phyloP scores from a whole-genome alignment of 2,888 invertebrate species.

The Odontocolon sp. region DNA sequence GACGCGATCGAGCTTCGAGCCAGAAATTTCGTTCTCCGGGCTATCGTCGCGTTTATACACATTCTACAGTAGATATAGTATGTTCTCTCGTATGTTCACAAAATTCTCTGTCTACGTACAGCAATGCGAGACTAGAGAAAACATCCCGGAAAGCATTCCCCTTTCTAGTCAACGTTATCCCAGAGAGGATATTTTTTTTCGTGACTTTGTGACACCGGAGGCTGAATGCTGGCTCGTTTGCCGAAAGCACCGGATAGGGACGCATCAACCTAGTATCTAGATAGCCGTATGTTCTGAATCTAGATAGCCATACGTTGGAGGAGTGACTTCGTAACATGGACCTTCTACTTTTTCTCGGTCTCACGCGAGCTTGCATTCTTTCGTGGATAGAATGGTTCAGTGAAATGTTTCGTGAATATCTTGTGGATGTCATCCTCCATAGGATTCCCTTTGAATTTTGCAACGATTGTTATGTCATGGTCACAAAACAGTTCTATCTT shows the following conservation, averaged over 20 bases:
- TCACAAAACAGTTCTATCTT: no score
- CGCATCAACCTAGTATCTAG: neutral
- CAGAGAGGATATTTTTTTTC: constrained; percentile 12
- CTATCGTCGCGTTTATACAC: neutral
- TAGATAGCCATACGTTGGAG: neutral
- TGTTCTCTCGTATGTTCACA: neutral
- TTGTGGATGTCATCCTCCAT: no score
- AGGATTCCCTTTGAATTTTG: no score
- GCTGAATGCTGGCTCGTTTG: neutral
- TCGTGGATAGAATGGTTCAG: no score
- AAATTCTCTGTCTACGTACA: no score
- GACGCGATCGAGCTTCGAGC: constrained; percentile 28
- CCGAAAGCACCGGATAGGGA: neutral
- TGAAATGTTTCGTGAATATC: no score
- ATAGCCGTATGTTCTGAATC: neutral
- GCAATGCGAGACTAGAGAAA: no score
- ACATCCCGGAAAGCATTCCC: neutral
- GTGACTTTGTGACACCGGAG: neutral
- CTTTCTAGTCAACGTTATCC: neutral
- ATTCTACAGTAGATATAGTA: neutral
- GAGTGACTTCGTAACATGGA: no score
- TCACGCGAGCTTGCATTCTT: neutral
- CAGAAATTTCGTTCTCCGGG: constrained; percentile 34
- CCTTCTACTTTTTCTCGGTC: neutral
- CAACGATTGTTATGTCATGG: no score